A percentile compares a stretch with the other conserved stretches of the same genome.
These are phyloP conservation scores for Cygnus buccinator DNA, from an alignment of 2,113 vertebrate species.

Conservation along the genomic window DNA sequence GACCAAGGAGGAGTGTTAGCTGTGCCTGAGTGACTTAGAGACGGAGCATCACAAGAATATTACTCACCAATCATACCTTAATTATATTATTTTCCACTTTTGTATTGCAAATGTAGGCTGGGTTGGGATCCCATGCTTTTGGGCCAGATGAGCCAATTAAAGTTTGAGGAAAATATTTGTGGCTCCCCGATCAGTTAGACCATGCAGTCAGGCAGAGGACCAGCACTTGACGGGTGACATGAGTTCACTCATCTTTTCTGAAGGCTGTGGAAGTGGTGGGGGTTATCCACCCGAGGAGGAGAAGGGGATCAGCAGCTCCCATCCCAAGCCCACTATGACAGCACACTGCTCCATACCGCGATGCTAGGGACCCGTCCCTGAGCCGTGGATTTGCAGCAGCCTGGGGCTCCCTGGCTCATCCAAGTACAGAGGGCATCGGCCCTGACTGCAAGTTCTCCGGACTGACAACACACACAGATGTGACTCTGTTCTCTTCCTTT, in stretches of 20 bases:
- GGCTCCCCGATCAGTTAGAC: no score
- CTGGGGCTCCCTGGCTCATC: rapidly evolving
- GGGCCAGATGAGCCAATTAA: conserved; percentile 21
- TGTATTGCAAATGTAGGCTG: conserved; percentile 19
- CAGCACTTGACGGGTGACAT: no score
- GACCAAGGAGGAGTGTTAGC: neutral
- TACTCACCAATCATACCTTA: neutral
- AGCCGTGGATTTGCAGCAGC: neutral
- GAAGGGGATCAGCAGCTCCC: no score
- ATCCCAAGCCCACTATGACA: no score
- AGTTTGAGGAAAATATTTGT: neutral
- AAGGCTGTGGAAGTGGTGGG: no score
- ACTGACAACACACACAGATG: neutral
- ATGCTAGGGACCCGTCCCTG: neutral
- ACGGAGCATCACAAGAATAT: neutral
- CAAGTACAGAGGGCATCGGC: rapidly evolving
- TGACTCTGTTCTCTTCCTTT: rapidly evolving
- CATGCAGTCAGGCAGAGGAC: no score
- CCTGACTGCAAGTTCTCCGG: neutral
- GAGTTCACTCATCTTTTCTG: no score
- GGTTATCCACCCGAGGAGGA: no score
- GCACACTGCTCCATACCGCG: no score
- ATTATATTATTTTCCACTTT: conserved; percentile 53
- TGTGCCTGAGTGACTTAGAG: conserved; percentile 2
- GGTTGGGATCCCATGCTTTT: neutral